Conservation (phyloP, 2,888 invertebrate genomes). For the Pyrgus malvae region DNA sequence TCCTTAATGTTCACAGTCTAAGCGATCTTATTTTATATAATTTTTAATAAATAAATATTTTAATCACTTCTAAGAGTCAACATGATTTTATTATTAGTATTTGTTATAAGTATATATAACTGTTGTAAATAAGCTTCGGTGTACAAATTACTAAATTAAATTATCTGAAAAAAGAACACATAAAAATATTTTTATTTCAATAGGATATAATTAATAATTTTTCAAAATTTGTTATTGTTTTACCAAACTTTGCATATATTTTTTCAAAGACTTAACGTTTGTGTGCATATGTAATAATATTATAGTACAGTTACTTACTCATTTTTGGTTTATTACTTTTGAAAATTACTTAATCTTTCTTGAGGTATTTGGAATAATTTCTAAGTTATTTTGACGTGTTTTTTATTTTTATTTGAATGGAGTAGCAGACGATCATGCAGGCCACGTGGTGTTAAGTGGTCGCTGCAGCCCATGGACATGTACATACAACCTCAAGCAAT, state of each 20-base stretch:
- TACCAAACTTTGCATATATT: conserved; percentile 10
- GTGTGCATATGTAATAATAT: not conserved
- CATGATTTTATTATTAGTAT: conserved; percentile 25
- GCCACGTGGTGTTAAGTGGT: no score
- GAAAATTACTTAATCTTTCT: no score
- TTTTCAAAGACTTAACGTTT: conserved; percentile 2
- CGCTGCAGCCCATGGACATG: no score
- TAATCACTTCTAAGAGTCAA: conserved; percentile 26
- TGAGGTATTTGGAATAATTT: no score
- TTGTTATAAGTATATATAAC: conserved; percentile 14
- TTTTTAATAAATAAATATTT: conserved; percentile 34
- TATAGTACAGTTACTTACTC: no score
- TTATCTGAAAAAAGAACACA: conserved; percentile 16
- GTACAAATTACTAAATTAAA: conserved; percentile 24
- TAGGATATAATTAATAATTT: conserved; percentile 5
- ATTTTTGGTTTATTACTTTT: no score
- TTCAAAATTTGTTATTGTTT: conserved; percentile 14
- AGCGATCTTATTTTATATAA: conserved; percentile 42
- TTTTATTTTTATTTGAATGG: no score
- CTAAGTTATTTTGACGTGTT: no score
- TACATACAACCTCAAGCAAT: no score
- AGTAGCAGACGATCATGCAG: no score
- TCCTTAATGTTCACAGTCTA: conserved; percentile 52
- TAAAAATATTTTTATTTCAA: conserved; percentile 20
- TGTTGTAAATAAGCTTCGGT: conserved; percentile 25